These are phyloP conservation scores for Cecidostiba fungosa DNA, from an alignment of 2,888 invertebrate species.

Conservation along the genomic window DNA sequence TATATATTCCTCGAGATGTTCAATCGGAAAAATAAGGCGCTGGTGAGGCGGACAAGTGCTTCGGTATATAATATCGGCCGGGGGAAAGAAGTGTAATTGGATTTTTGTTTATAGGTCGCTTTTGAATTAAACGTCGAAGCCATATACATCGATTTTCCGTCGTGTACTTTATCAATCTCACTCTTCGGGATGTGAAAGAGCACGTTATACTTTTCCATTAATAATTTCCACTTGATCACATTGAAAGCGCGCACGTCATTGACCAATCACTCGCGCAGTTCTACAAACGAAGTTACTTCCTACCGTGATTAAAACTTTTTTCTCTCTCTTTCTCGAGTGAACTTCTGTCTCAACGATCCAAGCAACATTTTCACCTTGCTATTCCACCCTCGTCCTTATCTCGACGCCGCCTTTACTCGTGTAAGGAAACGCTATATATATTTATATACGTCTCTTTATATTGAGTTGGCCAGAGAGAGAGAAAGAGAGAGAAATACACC, in stretches of 20 bases:
- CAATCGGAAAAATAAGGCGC: neutral
- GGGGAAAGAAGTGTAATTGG: neutral
- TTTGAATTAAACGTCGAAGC: neutral
- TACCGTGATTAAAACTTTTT: neutral
- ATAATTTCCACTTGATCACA: too few species aligned
- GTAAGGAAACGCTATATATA: neutral
- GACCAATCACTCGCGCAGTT: too few species aligned
- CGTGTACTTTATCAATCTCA: neutral
- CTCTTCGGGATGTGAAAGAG: too few species aligned
- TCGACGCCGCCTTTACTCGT: neutral
- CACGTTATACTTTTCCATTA: too few species aligned
- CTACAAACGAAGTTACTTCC: too few species aligned
- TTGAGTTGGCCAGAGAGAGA: constrained; percentile 7
- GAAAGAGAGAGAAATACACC: too few species aligned
- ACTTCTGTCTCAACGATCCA: neutral
- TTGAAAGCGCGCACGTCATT: too few species aligned
- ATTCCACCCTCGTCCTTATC: constrained; percentile 4
- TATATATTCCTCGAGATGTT: neutral
- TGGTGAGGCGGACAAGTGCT: neutral
- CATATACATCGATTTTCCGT: neutral
- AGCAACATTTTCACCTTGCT: neutral
- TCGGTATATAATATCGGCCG: neutral
- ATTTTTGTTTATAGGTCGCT: neutral
- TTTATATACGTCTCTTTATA: neutral
- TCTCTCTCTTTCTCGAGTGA: neutral